Evolutionary conservation across 1,140 invertebrate genomes (phyloP), one percentile per base, ranked within the genome.

Genomic region (Aphidius gifuensis): DNA sequence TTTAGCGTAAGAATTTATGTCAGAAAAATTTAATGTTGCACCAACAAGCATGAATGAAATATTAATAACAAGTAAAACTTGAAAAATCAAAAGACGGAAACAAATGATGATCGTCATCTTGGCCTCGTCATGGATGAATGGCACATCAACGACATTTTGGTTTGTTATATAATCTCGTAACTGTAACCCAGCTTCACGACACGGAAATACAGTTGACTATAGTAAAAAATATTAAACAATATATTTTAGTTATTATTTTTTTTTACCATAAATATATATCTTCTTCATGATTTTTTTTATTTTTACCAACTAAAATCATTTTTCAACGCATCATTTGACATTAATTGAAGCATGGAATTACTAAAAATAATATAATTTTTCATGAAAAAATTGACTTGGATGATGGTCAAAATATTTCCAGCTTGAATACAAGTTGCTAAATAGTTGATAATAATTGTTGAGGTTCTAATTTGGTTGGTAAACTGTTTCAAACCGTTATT

Each of bases 131-230:
- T 61, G 65, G 62, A 71, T 71, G 68, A 72, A 68, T 72, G 68
- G 60, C 66, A 32, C 16, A 43, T 47, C 61, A 49, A 43, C 42
- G 16, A 57, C 23, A 42, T 48, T 56, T 9, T 6, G 21, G 64
- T 51, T 58, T 53, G 39, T 69, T 77, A 76, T 77, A 78, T 79
- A 77, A 70, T 76, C 71, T 73, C 67, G 61, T 77, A 78, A 78
- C 76, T 76, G 76, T 77, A 54, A 21, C 40, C 32, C 44, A 21
- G 5, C 3, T 47, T 23, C 7, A 11, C 39, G 3, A 21, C 21
- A 32, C 11, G 7, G 58, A 44, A 9, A 64, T 55, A 53, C 39
- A 7, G 5, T 48, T 40, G 38, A 23, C 47, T 5, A n/a, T 38
- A 44, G 9, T 8, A 49, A 55, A 16, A 6, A 68, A 5, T 50